These are phyloP conservation scores for Drosophila nikananu DNA, from an alignment of 1,140 invertebrate genomes.

Conservation along the genomic window DNA sequence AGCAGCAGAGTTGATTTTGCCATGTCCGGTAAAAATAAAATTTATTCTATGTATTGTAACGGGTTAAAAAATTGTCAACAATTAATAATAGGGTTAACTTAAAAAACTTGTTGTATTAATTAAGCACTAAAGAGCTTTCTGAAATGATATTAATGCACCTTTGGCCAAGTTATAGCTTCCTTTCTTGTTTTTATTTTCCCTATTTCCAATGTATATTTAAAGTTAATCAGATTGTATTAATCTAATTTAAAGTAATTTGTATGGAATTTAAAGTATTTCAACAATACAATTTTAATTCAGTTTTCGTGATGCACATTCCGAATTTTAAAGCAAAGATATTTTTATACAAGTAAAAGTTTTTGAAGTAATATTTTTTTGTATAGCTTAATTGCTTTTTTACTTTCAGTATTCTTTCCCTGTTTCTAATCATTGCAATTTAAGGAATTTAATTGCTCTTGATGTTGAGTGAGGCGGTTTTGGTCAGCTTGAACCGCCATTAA, in stretches of 20 bases:
- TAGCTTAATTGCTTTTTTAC: not conserved
- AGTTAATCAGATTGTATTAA: not conserved
- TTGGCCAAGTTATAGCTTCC: too few relatives aligned
- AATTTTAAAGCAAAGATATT: not conserved
- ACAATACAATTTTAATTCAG: not conserved
- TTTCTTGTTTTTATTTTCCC: not conserved
- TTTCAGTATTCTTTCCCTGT: not conserved
- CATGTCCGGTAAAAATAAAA: too few relatives aligned
- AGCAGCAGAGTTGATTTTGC: too few relatives aligned
- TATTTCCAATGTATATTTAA: not conserved
- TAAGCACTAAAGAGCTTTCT: too few relatives aligned
- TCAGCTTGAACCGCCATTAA: constrained; percentile 41
- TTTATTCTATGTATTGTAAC: too few relatives aligned
- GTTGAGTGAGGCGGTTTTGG: constrained; percentile 4
- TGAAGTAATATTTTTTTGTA: not conserved
- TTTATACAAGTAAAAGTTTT: not conserved
- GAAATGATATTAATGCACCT: too few relatives aligned
- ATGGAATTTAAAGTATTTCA: not conserved
- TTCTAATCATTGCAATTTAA: constrained; percentile 8
- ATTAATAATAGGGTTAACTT: too few relatives aligned
- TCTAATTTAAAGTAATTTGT: not conserved
- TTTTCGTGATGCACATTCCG: not conserved
- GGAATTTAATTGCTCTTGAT: constrained; percentile 7
- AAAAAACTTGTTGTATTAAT: too few relatives aligned
- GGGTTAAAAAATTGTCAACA: too few relatives aligned